Base-by-base conservation (phyloP, 2,888 invertebrate genomes). In the Poecilobothrus nobilitatus region DNA sequence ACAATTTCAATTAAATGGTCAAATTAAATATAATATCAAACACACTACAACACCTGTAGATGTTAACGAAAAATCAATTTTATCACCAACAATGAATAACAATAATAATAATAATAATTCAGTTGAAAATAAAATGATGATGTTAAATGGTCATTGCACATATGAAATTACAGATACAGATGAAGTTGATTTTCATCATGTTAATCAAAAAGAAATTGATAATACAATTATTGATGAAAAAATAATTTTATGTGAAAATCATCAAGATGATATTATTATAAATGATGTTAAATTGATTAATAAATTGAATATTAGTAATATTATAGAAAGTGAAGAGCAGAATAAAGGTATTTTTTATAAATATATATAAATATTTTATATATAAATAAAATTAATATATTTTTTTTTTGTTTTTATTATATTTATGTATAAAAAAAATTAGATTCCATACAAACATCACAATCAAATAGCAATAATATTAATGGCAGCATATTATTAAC, bases 381-480 rank as follows among this genome's bases (percentile, higher is more conserved):
- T n/a, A 18, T 53, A n/a, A 12, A 18, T 53, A 4, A 2, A 53
- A 53, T 53, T 18, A 53, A 18, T 41, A 6, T 41, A 8, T 41
- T 41, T 41, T 41, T 41, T 41, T 41, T 41, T 41, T 41, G 2
- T 41, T 41, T 41, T 53, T 15, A 18, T 53, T 18, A 18, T 9
- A n/a, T 53, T 53, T 1, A n/a, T n/a, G 2, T 53, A 53, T 53
- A 53, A 8, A 10, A 10, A 37, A 37, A 8, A 10, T 61, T 69
- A 66, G 75, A 76, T 67, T 74, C 74, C 66, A 68, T 75, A 20
- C 73, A 75, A 37, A 72, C 71, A 20, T 74, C 74, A 53, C 73
- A 70, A 68, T 27, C 27, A 69, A 66, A 69, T 62, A 69, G 67
- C 37, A 68, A 53, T 61, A 67, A 41, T 53, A n/a, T n/a, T n/a